Percentiles rank a stretch among this genome's conserved stretches.
These are phyloP conservation scores for Aphodius granarius DNA, from an alignment of 2,888 invertebrate genomes.

Conservation along the genomic window DNA sequence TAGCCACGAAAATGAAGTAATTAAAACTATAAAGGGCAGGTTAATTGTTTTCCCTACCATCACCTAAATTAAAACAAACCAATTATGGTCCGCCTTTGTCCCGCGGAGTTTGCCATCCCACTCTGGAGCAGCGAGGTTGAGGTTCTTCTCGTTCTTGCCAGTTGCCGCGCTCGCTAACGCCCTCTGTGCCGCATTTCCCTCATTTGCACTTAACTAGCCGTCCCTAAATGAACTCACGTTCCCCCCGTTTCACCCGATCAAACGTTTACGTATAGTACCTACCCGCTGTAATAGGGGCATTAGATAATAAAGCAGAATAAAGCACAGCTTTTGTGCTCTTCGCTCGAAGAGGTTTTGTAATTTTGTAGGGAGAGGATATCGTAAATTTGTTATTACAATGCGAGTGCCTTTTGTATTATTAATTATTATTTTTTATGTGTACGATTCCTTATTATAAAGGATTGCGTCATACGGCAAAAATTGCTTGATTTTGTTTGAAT, in stretches of 20 bases:
- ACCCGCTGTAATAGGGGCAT: background rate
- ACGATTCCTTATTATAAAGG: background rate
- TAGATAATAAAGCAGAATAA: background rate
- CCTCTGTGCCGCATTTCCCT: conserved; percentile 14
- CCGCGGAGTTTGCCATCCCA: conserved; percentile 30
- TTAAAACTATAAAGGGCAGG: conserved; percentile 76
- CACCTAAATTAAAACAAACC: conserved; percentile 57
- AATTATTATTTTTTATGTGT: background rate
- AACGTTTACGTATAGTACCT: background rate
- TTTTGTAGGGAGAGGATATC: background rate
- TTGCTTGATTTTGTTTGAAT: background rate
- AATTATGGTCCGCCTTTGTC: conserved; percentile 53
- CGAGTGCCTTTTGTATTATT: background rate
- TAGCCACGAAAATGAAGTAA: conserved; percentile 73
- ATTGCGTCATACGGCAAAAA: background rate
- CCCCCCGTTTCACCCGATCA: background rate
- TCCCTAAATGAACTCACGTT: background rate
- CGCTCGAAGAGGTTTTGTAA: background rate
- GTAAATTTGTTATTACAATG: background rate
- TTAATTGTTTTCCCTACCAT: conserved; percentile 64
- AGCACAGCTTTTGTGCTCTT: background rate
- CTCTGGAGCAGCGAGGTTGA: background rate
- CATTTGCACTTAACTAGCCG: conserved; percentile 21
- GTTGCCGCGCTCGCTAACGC: conserved; percentile 5
- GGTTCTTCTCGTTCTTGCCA: conserved; percentile 11